A percentile compares a stretch with the other conserved stretches of the same genome.
Conservation (phyloP, 2,113 vertebrate genomes). For the Hymenochirus boettgeri region DNA sequence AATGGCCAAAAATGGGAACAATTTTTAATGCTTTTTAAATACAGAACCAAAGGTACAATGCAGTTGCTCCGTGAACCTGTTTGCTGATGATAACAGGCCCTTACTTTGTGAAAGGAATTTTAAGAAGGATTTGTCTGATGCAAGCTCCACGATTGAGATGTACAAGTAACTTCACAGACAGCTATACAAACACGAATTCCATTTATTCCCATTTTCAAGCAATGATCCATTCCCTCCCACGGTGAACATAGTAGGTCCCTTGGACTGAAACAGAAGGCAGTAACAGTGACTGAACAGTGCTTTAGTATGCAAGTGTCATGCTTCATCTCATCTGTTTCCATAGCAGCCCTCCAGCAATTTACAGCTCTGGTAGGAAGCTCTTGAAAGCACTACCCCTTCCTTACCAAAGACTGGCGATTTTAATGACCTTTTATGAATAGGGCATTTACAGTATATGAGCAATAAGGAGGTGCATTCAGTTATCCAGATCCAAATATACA, state of each 20-base stretch:
- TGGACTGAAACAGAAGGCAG: background rate
- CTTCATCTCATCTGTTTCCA: conserved; percentile 21
- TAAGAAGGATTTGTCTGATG: background rate
- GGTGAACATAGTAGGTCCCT: background rate
- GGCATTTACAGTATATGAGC: too few relatives aligned
- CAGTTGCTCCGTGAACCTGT: background rate
- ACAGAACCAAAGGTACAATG: too few relatives aligned
- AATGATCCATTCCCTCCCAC: conserved; percentile 2
- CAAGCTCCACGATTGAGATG: conserved; percentile 7
- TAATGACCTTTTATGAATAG: background rate
- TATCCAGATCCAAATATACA: too few relatives aligned
- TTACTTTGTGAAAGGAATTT: background rate
- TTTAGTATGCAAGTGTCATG: conserved; percentile 6
- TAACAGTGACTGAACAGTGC: background rate
- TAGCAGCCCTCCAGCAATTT: conserved; percentile 17
- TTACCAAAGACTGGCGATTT: background rate
- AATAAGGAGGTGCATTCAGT: too few relatives aligned
- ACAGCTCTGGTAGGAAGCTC: background rate
- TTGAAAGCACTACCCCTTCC: background rate
- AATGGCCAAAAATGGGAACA: too few relatives aligned
- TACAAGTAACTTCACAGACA: background rate
- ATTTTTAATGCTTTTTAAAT: too few relatives aligned
- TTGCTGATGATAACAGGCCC: background rate
- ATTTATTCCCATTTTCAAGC: conserved; percentile 3
- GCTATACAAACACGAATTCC: conserved; percentile 5